Conservation (phyloP, 2,888 invertebrate genomes). For the Strigamia maritima region DNA sequence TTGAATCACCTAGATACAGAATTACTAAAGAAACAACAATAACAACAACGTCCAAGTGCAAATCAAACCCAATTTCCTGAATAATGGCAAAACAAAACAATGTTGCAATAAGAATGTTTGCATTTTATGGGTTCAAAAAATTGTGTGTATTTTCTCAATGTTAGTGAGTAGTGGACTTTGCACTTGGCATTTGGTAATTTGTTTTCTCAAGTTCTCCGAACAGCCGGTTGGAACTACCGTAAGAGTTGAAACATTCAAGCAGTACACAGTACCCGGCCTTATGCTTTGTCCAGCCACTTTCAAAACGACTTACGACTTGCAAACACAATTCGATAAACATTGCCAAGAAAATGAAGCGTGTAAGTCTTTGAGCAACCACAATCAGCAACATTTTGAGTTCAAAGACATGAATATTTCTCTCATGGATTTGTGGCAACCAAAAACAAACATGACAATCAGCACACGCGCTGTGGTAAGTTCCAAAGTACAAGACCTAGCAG, state of each 20-base stretch:
- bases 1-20: no score
- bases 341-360: not conserved
- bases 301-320: not conserved
- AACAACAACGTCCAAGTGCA: no score
- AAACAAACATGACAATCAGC: not conserved
- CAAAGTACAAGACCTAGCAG: no score
- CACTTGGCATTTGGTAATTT: not conserved
- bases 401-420: not conserved
- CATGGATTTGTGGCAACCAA: not conserved
- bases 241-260: not conserved
- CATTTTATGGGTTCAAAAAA: no score
- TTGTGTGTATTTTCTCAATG: not conserved
- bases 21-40: no score
- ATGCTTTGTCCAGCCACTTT: not conserved
- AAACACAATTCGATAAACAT: not conserved
- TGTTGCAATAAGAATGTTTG: no score
- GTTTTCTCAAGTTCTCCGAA: not conserved
- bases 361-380: not conserved
- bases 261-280: not conserved
- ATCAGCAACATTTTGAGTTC: not conserved
- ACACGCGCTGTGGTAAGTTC: not conserved
- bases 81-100: no score
- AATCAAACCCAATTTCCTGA: no score
- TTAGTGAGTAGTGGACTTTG: not conserved
- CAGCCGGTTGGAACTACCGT: not conserved